These are phyloP conservation scores for Musca vetustissima DNA, from an alignment of 1,140 invertebrate genomes.

Conservation along the genomic window DNA sequence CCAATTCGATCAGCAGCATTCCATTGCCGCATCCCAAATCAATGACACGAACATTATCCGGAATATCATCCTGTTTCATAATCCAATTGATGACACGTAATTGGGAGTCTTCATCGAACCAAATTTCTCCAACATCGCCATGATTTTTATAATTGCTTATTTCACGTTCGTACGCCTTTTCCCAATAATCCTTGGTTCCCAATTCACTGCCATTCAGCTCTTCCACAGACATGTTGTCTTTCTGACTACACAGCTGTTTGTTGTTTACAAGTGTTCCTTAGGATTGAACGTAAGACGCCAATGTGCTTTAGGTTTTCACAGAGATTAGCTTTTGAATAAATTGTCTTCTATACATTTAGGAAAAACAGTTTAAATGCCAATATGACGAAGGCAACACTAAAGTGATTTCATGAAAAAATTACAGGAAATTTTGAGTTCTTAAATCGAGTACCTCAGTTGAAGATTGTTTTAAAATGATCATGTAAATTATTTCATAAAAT, in stretches of 20 bases:
- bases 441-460: no score
- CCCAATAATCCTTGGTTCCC: constrained; percentile 84
- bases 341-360: no score
- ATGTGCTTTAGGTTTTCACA: neutral
- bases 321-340: no score
- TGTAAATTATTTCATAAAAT: no score
- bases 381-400: no score
- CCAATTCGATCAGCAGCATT: constrained; percentile 76
- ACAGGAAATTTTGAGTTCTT: no score
- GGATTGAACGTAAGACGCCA: neutral
- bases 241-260: no score
- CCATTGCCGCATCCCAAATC: constrained; percentile 91
- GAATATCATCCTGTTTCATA: constrained; percentile 51
- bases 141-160: constrained; percentile 78
- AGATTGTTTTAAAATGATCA: no score
- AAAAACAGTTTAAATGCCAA: no score
- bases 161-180: constrained; percentile 77
- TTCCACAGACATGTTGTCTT: constrained; percentile 37
- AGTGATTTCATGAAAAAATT: no score
- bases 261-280: neutral
- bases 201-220: constrained; percentile 75
- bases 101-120: constrained; percentile 87
- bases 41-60: constrained; percentile 60
- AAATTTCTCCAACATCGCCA: constrained; percentile 89
- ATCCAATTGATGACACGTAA: constrained; percentile 73